Conservation (phyloP, 2,888 invertebrate genomes). For the Emesis furor region DNA sequence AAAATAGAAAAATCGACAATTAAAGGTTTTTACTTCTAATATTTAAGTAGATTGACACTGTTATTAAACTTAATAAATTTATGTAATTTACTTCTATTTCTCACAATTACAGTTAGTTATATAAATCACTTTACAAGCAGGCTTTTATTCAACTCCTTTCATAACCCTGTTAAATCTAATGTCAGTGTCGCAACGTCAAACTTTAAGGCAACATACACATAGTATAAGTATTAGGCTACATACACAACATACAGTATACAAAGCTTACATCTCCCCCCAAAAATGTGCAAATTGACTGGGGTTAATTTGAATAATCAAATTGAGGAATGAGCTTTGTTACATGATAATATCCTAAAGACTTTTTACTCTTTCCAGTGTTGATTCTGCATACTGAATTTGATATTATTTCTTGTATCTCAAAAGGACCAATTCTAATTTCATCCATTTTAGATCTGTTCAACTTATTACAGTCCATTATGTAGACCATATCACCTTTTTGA, state of each 20-base stretch:
- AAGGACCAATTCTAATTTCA: conserved; percentile 41
- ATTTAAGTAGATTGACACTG: neutral
- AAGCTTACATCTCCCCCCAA: neutral
- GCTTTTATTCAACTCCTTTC: too few species aligned
- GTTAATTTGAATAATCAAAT: conserved; percentile 32
- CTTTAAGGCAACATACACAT: neutral
- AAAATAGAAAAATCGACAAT: too few species aligned
- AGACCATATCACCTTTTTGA: conserved; percentile 41
- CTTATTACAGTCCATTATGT: conserved; percentile 37
- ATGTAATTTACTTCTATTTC: too few species aligned
- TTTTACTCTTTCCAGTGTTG: conserved; percentile 41
- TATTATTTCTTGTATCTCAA: conserved; percentile 45
- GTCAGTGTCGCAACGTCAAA: neutral
- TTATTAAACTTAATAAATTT: too few species aligned
- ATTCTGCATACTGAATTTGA: conserved; percentile 38
- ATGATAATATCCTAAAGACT: conserved; percentile 36
- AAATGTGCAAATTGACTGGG: conserved; percentile 9
- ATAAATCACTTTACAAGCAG: too few species aligned
- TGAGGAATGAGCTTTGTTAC: conserved; percentile 39
- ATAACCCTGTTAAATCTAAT: neutral
- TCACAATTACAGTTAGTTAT: too few species aligned
- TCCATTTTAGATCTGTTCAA: conserved; percentile 34
- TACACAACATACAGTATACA: conserved; percentile 2
- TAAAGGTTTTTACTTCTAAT: neutral
- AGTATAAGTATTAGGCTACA: neutral